Evolutionary conservation across 2,113 vertebrate genomes (phyloP).

Genomic region (Epinephelus fuscoguttatus): DNA sequence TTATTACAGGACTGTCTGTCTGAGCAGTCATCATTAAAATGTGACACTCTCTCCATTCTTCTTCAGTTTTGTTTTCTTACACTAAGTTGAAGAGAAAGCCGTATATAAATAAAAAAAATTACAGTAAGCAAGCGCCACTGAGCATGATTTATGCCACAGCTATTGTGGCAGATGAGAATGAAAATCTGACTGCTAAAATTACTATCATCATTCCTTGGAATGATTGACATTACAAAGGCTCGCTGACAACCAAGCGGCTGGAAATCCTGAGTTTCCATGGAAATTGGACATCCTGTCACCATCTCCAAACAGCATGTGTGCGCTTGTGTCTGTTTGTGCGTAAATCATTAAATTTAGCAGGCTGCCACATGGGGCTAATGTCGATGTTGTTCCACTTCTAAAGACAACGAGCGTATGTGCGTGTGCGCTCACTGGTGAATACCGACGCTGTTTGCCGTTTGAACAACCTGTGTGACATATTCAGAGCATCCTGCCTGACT

Average conservation of each 20-base stretch:
- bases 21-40: neutral
- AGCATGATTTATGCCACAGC: constrained; percentile 31
- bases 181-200: constrained; percentile 49
- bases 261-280: constrained; percentile 57
- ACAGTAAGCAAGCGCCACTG: neutral
- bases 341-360: constrained; percentile 54
- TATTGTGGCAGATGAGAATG: constrained; percentile 34
- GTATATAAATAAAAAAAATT: constrained; percentile 8
- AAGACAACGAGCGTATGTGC: constrained; percentile 5
- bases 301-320: constrained; percentile 1
- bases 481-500: constrained; percentile 39
- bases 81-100: constrained; percentile 14
- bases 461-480: constrained; percentile 54
- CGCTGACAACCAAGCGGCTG: constrained; percentile 30
- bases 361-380: constrained; percentile 40
- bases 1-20: neutral
- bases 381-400: constrained; percentile 17
- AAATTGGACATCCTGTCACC: constrained; percentile 55
- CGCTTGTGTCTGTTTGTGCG: constrained; percentile 19
- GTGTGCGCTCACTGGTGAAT: constrained; percentile 13
- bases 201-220: constrained; percentile 28
- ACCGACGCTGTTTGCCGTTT: neutral
- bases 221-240: constrained; percentile 64
- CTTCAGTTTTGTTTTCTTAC: neutral
- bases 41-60: neutral